Evolutionary conservation across 2,113 vertebrate species (phyloP), one percentile per base, ranked within the genome.

Genomic region (Varanus salvator): DNA sequence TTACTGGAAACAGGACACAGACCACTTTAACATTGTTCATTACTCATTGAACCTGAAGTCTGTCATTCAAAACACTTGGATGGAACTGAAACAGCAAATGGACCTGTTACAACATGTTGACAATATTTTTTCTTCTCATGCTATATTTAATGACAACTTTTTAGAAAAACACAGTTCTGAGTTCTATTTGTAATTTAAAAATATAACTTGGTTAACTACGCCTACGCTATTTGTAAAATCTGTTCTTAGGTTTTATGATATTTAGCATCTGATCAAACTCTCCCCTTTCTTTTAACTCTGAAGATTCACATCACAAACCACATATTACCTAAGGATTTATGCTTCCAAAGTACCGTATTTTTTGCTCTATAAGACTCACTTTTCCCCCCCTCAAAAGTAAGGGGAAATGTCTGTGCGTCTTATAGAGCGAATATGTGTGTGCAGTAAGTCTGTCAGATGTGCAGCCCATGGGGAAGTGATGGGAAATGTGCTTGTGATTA

Each of bases 1-100:
- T 97, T 99, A 90, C 96, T 99, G 66, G 99, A 99, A 95, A 99
- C 98, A 0, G 99, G 98, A 48, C 98, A 99, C 86, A 97, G 98
- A 17, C 71, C 92, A 0, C 95, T 98, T 23, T 99, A 96, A 97
- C 66, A 50, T 69, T 88, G 27, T 81, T 72, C 0, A 9, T 78
- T 89, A 68, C 15, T 21, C 50, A 60, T 57, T 38, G 25, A 34
- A 76, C 74, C 27, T 66, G 25, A 64, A 84, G 11, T 9, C 57
- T 78, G n/a, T 31, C 52, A 25, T 57, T 17, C 29, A 80, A 78
- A 80, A 7, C 48, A 25, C 48, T 80, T 64, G 60, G 60, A 19
- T 64, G 17, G 77, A 48, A 52, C 48, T 48, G 15, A 57, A 38
- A 50, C 38, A 66, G 54, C 54, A 82, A 44, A 44, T n/a, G 2